These are phyloP conservation scores for Polyploca ridens DNA, from an alignment of 2,888 invertebrate genomes.

Conservation along the genomic window DNA sequence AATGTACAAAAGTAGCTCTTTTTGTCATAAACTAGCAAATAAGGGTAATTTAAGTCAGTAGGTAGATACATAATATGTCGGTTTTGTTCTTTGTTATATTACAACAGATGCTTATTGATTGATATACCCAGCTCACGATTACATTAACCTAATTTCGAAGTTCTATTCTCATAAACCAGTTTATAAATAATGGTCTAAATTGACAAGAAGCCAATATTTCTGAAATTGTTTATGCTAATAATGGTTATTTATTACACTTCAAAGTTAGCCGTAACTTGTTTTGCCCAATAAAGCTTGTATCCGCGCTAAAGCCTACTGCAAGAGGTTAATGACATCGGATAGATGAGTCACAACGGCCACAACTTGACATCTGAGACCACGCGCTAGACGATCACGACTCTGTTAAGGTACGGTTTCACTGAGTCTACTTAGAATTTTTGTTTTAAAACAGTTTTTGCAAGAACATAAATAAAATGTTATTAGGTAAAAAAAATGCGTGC, in stretches of 20 bases:
- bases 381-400: conserved; percentile 34
- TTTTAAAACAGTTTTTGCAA: background rate
- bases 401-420: conserved; percentile 30
- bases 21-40: too few relatives aligned
- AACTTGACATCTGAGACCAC: conserved; percentile 40
- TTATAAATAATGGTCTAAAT: conserved; percentile 4
- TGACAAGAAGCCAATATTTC: background rate
- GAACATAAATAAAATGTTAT: background rate
- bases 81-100: background rate
- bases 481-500: background rate
- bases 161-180: background rate
- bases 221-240: conserved; percentile 1
- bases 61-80: background rate
- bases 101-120: background rate
- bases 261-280: conserved; percentile 28
- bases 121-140: background rate
- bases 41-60: too few relatives aligned
- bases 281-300: conserved; percentile 35
- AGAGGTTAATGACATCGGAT: conserved; percentile 52
- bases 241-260: conserved; percentile 7
- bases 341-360: conserved; percentile 56
- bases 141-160: background rate
- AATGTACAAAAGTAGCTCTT: too few relatives aligned
- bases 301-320: conserved; percentile 26
- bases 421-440: conserved; percentile 14